Conservation (phyloP, 1,140 invertebrate species). For the Augochlora pura region DNA sequence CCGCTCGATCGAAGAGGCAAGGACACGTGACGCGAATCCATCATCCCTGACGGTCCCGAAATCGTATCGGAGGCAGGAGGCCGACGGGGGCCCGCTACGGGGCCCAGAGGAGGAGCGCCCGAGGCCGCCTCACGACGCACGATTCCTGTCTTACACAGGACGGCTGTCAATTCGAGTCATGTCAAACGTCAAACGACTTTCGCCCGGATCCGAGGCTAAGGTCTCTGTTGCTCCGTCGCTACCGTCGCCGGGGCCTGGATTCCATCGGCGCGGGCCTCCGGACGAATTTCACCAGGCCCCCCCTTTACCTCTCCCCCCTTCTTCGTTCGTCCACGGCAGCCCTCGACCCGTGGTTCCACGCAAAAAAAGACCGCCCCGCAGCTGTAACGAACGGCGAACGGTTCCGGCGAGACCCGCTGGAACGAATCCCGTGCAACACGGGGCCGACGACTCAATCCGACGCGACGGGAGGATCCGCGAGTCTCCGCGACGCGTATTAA, state of each 20-base stretch:
- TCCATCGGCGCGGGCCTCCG: not conserved
- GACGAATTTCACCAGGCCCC: constrained; percentile 4
- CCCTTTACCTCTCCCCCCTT: too few species aligned
- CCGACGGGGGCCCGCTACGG: not conserved
- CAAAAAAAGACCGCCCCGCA: constrained; percentile 15
- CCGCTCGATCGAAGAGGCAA: not conserved
- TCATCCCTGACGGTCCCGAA: constrained; percentile 54
- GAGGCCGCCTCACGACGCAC: constrained; percentile 43
- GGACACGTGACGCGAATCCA: constrained; percentile 55
- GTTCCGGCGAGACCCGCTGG: not conserved
- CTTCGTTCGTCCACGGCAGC: too few species aligned
- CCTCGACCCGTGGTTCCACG: not conserved
- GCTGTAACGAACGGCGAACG: constrained; percentile 17
- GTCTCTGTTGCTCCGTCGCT: constrained; percentile 16
- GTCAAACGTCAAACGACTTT: constrained; percentile 63
- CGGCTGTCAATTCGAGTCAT: constrained; percentile 65
- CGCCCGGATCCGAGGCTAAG: constrained; percentile 33
- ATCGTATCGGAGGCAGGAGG: constrained; percentile 21
- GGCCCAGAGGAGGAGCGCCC: constrained; percentile 3
- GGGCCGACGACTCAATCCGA: constrained; percentile 43
- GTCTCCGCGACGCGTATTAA: constrained; percentile 35
- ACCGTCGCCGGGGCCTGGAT: constrained; percentile 12
- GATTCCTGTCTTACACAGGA: constrained; percentile 62
- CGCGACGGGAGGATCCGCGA: constrained; percentile 31
- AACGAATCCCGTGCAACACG: constrained; percentile 33